Conservation (phyloP, 2,113 vertebrate genomes). For the Kryptolebias marmoratus region DNA sequence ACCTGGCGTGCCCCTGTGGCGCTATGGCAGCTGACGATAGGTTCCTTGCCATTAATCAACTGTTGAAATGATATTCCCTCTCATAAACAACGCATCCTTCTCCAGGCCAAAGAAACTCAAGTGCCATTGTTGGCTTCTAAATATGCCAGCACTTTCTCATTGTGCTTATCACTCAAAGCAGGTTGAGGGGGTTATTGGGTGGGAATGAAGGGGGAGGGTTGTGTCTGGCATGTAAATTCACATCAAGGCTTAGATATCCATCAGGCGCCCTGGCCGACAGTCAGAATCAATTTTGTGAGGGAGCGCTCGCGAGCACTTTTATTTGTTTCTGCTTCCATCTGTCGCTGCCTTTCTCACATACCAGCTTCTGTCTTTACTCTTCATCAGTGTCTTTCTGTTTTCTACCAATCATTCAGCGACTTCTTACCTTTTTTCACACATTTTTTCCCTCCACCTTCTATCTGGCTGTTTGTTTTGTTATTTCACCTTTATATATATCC, state of each 20-base stretch:
- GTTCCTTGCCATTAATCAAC: slow-evolving; percentile 59
- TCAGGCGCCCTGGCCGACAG: slow-evolving; percentile 56
- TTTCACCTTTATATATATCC: slow-evolving; percentile 26
- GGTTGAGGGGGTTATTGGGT: slow-evolving; percentile 60
- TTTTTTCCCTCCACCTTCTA: slow-evolving; percentile 16
- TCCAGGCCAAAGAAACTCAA: slow-evolving; percentile 36
- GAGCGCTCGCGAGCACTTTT: slow-evolving; percentile 48
- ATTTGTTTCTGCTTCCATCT: slow-evolving; percentile 59
- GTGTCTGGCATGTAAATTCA: slow-evolving; percentile 74
- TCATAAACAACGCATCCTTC: slow-evolving; percentile 62
- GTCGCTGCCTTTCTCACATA: slow-evolving; percentile 36
- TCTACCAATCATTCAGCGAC: slow-evolving; percentile 47
- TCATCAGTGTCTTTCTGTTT: slow-evolving; percentile 48
- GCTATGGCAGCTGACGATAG: slow-evolving; percentile 52
- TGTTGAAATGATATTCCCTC: slow-evolving; percentile 56
- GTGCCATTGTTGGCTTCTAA: slow-evolving; percentile 51
- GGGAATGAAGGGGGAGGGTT: slow-evolving; percentile 17
- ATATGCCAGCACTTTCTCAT: slow-evolving; percentile 51
- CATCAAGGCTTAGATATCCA: slow-evolving; percentile 71
- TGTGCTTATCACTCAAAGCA: slow-evolving; percentile 67
- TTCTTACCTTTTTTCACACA: slow-evolving; percentile 25
- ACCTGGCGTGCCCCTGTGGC: slow-evolving; percentile 25
- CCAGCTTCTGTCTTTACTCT: slow-evolving; percentile 30
- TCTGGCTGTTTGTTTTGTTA: slow-evolving; percentile 28
- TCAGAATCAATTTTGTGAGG: slow-evolving; percentile 70